Conservation (phyloP, 2,888 invertebrate genomes). For the Craniophora ligustri region DNA sequence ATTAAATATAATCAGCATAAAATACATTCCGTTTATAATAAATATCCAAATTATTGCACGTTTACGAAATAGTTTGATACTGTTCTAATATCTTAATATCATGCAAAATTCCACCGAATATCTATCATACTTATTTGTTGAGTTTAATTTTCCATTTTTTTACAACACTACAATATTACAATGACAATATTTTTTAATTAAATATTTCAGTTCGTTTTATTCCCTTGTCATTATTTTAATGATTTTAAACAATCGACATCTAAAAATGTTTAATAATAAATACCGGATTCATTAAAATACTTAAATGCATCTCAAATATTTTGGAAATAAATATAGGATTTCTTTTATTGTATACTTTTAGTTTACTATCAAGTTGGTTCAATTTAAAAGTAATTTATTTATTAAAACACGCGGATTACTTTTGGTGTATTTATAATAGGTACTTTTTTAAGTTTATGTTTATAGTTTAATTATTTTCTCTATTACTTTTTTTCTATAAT, state of each 20-base stretch:
- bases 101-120: slow-evolving; percentile 67
- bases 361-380: no score
- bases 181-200: slow-evolving; percentile 70
- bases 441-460: no score
- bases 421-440: no score
- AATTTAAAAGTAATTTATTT: no score
- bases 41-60: slow-evolving; percentile 13
- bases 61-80: slow-evolving; percentile 20
- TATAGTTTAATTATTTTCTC: not conserved
- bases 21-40: slow-evolving; percentile 3
- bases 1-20: not conserved
- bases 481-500: not conserved
- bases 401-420: no score
- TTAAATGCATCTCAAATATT: slow-evolving; percentile 54
- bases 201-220: slow-evolving; percentile 85
- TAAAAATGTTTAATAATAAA: slow-evolving; percentile 59
- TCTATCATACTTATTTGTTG: slow-evolving; percentile 57
- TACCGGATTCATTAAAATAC: slow-evolving; percentile 54
- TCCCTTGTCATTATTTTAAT: slow-evolving; percentile 78
- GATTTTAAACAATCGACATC: slow-evolving; percentile 72
- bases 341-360: no score
- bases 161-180: slow-evolving; percentile 73
- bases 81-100: slow-evolving; percentile 48
- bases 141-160: slow-evolving; percentile 56
- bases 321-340: slow-evolving; percentile 4